These are phyloP conservation scores for Torymus tubicola DNA, from an alignment of 2,888 invertebrate genomes.

Conservation along the genomic window DNA sequence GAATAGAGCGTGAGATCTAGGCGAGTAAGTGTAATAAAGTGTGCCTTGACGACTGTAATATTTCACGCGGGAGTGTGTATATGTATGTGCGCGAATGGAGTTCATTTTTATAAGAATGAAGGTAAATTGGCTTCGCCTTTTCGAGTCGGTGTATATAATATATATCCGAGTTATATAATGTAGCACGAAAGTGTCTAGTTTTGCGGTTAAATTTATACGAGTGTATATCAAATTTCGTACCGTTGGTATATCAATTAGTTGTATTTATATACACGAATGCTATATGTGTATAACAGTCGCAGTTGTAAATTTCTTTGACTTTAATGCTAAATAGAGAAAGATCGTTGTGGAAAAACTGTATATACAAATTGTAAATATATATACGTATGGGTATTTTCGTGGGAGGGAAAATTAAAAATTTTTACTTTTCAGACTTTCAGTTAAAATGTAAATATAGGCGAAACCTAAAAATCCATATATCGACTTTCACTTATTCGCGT, in stretches of 20 bases:
- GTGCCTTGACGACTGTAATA: neutral
- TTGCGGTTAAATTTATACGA: no score
- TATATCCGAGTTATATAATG: no score
- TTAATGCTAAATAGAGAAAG: neutral
- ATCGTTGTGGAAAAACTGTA: neutral
- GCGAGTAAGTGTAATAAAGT: neutral
- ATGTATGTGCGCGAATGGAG: no score
- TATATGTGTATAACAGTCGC: neutral
- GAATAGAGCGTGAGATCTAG: neutral
- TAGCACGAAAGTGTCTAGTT: no score
- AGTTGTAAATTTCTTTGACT: conserved; percentile 22
- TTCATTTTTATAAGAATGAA: no score
- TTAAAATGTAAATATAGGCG: conserved; percentile 16
- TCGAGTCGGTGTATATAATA: no score
- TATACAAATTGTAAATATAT: neutral
- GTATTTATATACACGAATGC: neutral
- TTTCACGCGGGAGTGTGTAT: neutral
- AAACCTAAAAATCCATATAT: conserved; percentile 30
- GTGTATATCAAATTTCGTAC: neutral
- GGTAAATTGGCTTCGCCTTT: no score
- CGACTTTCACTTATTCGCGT: conserved; percentile 33
- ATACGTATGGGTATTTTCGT: neutral
- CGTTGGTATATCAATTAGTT: no score
- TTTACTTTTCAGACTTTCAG: conserved; percentile 17
- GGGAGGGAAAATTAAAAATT: neutral